Evolutionary conservation across 2,797 vertebrate species (phyloP), one percentile per base, ranked within the genome.

Genomic region (Halcyon leucocephala): DNA sequence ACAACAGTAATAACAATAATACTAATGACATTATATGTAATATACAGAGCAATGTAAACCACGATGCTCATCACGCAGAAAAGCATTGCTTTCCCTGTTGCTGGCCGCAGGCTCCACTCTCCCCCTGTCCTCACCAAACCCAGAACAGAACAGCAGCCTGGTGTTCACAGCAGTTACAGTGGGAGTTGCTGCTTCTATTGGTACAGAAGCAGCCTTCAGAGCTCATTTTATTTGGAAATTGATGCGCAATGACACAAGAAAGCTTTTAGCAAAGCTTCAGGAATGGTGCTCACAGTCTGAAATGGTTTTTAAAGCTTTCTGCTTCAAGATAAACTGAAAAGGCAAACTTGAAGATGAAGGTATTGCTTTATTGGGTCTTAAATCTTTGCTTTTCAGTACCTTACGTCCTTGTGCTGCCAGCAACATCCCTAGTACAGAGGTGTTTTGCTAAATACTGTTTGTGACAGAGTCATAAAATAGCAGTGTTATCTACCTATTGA

Each of bases 261-360:
- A 57, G 64, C 67, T 92, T 85, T 86, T 94, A 78, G 84, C 84
- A 91, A 64, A 85, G n/a, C 39, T 78, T 90, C 72, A 87, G 89
- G 25, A 81, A 54, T 48, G 29, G 4, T 69, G 39, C 39, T 83
- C 81, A 12, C 26, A 74, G 16, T 57, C 54, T 93, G 72, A 94
- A 94, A 65, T 69, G 31, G 66, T 65, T 31, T 81, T 91, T 74
- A 31, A 89, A 73, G 57, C 61, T 90, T 95, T 64, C 19, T 67
- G 62, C 73, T 73, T 66, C 73, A 44, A 81, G 52, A 91, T 54
- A 52, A 35, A 48, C 61, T 88, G 82, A 69, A 41, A 74, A 83
- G 76, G 82, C 52, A 91, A 82, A 48, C 14, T 55, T 76, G 33
- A 31, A 89, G 72, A 42, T 49, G 14, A 48, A 57, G 15, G 1